A percentile compares a stretch with the other conserved stretches of the same genome.
Evolutionary conservation across 2,888 invertebrate genomes (phyloP).

Genomic region (Caradrina kadenii): DNA sequence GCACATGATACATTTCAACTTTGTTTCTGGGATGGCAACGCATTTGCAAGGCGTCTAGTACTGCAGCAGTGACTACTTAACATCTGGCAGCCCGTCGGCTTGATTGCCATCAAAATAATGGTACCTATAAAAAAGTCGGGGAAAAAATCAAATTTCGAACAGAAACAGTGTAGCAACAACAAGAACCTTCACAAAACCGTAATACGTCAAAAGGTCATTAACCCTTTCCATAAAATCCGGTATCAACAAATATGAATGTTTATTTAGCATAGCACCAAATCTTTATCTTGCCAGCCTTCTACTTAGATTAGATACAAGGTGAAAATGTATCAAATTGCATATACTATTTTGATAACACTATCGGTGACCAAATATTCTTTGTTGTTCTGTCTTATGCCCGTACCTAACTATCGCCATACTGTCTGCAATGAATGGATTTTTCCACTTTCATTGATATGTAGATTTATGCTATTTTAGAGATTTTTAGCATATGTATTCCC

Average conservation of each 20-base stretch:
- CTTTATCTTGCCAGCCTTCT: constrained; percentile 49
- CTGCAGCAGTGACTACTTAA: too few species aligned
- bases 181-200: constrained; percentile 8
- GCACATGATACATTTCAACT: too few species aligned
- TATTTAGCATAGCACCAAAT: constrained; percentile 58
- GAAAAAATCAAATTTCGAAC: too few species aligned
- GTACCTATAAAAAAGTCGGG: too few species aligned
- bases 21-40: too few species aligned
- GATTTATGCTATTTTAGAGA: neutral
- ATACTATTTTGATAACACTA: constrained; percentile 30
- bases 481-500: too few species aligned
- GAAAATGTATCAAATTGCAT: constrained; percentile 31
- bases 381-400: neutral
- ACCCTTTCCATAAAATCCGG: constrained; percentile 17
- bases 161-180: constrained; percentile 14
- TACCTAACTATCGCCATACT: constrained; percentile 34
- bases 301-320: constrained; percentile 53
- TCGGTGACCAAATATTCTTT: constrained; percentile 19
- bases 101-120: too few species aligned
- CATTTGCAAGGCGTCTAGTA: too few species aligned
- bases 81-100: too few species aligned
- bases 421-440: constrained; percentile 47
- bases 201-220: constrained; percentile 39
- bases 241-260: constrained; percentile 42
- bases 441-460: constrained; percentile 9